phyloP scores from a whole-genome alignment of 1,140 invertebrate species.

The Hesperophylax magnus region DNA sequence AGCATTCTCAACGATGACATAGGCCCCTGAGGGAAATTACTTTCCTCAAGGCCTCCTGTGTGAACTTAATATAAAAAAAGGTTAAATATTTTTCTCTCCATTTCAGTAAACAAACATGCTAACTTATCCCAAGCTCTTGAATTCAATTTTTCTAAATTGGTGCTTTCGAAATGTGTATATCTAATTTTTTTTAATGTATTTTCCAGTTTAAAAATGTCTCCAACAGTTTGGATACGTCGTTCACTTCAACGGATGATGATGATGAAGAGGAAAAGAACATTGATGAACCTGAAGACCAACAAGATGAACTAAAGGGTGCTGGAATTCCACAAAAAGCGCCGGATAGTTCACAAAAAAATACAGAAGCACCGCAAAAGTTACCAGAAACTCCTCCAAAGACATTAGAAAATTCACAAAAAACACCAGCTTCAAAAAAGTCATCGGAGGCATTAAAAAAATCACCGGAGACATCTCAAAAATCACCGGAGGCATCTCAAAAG shows the following conservation, averaged over 20 bases:
- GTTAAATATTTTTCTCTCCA: too few species aligned
- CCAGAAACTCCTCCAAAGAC: not conserved
- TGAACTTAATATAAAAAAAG: too few species aligned
- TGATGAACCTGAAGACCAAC: constrained; percentile 3
- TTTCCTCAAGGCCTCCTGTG: too few species aligned
- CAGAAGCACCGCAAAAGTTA: not conserved
- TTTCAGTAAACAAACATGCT: too few species aligned
- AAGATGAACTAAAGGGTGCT: not conserved
- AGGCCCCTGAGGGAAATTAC: too few species aligned
- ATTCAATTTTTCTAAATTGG: too few species aligned
- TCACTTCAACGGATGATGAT: constrained; percentile 18
- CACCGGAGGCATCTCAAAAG: too few species aligned
- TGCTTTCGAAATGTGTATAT: not conserved
- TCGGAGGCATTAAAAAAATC: not conserved
- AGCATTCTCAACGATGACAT: too few species aligned
- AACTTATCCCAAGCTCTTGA: too few species aligned
- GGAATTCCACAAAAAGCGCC: not conserved
- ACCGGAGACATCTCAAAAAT: not conserved
- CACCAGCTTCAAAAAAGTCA: not conserved
- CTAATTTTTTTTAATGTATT: constrained; percentile 7
- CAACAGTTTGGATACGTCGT: constrained; percentile 8
- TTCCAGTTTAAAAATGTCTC: constrained; percentile 29
- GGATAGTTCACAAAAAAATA: not conserved
- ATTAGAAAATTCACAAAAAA: not conserved
- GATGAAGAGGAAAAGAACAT: not conserved